phyloP scores from a whole-genome alignment of 2,888 invertebrate genomes.

The Dermolepida albohirtum region DNA sequence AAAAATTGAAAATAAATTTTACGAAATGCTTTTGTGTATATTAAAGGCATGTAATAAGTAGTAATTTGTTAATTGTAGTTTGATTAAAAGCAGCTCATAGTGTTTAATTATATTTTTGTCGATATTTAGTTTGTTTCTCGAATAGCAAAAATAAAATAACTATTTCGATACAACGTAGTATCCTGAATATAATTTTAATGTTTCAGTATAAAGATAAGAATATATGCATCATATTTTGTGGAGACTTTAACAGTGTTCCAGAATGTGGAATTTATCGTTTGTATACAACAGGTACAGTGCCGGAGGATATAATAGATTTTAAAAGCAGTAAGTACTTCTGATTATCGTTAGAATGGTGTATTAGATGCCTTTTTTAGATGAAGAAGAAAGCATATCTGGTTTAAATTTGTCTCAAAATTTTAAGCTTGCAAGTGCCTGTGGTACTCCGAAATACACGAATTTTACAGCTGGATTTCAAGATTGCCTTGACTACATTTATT shows the following conservation, averaged over 20 bases:
- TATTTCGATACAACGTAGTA: too few relatives aligned
- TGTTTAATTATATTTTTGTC: too few relatives aligned
- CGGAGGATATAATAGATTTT: slow-evolving; percentile 79
- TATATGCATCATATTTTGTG: slow-evolving; percentile 83
- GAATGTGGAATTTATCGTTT: slow-evolving; percentile 84
- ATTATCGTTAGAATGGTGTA: slow-evolving; percentile 61
- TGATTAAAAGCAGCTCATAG: too few relatives aligned
- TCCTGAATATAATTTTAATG: slow-evolving; percentile 4
- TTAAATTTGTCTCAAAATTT: slow-evolving; percentile 75
- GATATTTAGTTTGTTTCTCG: too few relatives aligned
- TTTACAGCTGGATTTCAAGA: slow-evolving; percentile 85
- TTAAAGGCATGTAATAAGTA: too few relatives aligned
- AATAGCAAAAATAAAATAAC: too few relatives aligned
- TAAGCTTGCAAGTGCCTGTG: slow-evolving; percentile 83
- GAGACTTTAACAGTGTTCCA: slow-evolving; percentile 93
- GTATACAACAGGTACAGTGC: slow-evolving; percentile 77
- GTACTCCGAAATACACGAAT: slow-evolving; percentile 86
- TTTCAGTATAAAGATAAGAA: slow-evolving; percentile 63
- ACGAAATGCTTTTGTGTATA: too few relatives aligned
- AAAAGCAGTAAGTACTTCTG: slow-evolving; percentile 74
- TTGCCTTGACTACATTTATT: slow-evolving; percentile 92
- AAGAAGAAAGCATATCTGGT: slow-evolving; percentile 72
- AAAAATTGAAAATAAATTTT: too few relatives aligned
- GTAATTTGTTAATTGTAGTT: slow-evolving; percentile 43
- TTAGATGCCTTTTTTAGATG: slow-evolving; percentile 71